These are phyloP conservation scores for Eurystomus gularis DNA, from an alignment of 2,113 vertebrate genomes.

Conservation along the genomic window DNA sequence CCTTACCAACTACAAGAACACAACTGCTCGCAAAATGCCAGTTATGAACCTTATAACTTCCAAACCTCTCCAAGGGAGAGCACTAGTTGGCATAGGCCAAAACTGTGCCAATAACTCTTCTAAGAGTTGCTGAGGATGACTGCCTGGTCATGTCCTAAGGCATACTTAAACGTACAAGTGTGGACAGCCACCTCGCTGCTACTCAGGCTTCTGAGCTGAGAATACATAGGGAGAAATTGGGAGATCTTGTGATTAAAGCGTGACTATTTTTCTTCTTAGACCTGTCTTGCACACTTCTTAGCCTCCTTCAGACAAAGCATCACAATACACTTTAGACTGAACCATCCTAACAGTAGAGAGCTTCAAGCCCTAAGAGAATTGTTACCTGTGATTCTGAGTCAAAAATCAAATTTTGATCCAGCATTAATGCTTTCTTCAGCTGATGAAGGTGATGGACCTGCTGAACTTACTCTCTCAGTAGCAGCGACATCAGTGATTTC, in stretches of 20 bases:
- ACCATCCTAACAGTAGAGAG: neutral
- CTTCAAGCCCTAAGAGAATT: neutral
- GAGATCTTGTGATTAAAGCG: neutral
- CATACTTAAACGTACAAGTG: neutral
- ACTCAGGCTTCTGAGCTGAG: neutral
- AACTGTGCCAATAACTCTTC: neutral
- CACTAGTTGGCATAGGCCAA: neutral
- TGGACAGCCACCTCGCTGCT: neutral
- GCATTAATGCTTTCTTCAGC: neutral
- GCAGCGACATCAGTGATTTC: neutral
- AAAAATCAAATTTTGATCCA: slow-evolving; percentile 6
- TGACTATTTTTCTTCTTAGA: neutral
- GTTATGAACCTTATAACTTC: neutral
- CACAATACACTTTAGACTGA: neutral
- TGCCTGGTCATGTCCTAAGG: neutral
- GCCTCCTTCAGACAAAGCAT: neutral
- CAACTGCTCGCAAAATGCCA: neutral
- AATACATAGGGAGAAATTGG: neutral
- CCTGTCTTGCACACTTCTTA: neutral
- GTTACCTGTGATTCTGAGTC: neutral
- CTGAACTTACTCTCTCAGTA: neutral
- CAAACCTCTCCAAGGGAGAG: neutral
- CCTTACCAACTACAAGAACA: neutral
- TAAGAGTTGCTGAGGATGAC: neutral
- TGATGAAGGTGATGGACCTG: neutral